Percentiles rank a stretch among this genome's conserved stretches.
Conservation (phyloP, 1,140 invertebrate species). For the Sinonovacula constricta region DNA sequence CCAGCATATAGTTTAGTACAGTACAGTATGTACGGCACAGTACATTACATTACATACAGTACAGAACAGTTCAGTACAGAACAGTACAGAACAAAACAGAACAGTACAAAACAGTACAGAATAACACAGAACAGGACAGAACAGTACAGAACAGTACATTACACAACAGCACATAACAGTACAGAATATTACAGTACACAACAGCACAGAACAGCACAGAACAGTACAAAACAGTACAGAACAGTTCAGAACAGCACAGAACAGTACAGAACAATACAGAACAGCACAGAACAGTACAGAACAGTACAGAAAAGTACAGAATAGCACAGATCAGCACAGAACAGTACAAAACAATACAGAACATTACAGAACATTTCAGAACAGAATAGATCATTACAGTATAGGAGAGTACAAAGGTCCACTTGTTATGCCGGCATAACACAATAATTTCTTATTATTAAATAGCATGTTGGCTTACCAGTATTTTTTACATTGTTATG, state of each 20-base stretch:
- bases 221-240: neutral
- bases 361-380: no score
- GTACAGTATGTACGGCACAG: no score
- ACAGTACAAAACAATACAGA: no score
- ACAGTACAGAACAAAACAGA: slow-evolving; percentile 17
- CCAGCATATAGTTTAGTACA: neutral
- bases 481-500: no score
- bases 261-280: neutral
- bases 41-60: no score
- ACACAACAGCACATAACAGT: slow-evolving; percentile 15
- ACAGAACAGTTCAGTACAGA: slow-evolving; percentile 36
- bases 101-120: slow-evolving; percentile 38
- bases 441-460: no score
- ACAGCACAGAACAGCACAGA: neutral
- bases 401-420: no score
- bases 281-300: neutral
- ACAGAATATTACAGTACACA: slow-evolving; percentile 38
- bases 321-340: neutral
- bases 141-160: slow-evolving; percentile 33
- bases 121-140: slow-evolving; percentile 35
- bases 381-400: no score
- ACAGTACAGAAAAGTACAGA: neutral
- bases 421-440: no score
- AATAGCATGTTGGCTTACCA: no score
- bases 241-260: neutral